Evolutionary conservation across 2,888 invertebrate genomes (phyloP), one percentile per base, ranked within the genome.

Genomic region (Tipula vernalis): DNA sequence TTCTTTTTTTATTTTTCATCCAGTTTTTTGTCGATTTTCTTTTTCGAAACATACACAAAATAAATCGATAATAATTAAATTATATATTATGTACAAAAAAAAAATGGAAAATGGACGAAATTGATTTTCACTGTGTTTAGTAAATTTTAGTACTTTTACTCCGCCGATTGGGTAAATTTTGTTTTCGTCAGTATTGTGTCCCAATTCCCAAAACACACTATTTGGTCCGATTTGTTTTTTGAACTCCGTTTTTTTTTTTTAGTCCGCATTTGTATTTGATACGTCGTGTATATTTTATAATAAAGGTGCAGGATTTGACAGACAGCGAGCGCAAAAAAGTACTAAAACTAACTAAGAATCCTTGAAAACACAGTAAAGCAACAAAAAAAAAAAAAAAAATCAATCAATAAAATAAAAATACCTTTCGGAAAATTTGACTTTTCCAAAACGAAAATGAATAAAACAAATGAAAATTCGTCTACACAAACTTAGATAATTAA

Each of bases 341-440:
- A 71, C 71, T 71, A 71, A 71, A 71, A 71, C 71, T 71, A 71
- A 18, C 71, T 28, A 71, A 71, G 71, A 71, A 71, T 71, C 71
- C 71, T 71, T 71, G 71, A 71, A 71, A 18, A 57, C 15, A 71
- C 28, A 71, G 28, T 71, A 51, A 28, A n/a, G n/a, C 13, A 57
- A 57, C 15, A 57, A 28, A 28, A 28, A 71, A 71, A 57, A 28
- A 28, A 28, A 71, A 71, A 3, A 71, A 71, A 71, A 71, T 71
- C 71, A 71, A 71, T 71, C 71, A 71, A 71, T 71, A 71, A 71
- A 71, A 71, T 71, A 71, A 71, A 71, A 71, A 71, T 71, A 71
- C 71, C 18, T 71, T 71, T 71, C 28, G 71, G 71, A 71, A 71
- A 71, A 28, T 71, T 71, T 71, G 71, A 71, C 71, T 71, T 71